Base-by-base conservation (phyloP, 2,888 invertebrate species). In the Frankliniella intonsa region DNA sequence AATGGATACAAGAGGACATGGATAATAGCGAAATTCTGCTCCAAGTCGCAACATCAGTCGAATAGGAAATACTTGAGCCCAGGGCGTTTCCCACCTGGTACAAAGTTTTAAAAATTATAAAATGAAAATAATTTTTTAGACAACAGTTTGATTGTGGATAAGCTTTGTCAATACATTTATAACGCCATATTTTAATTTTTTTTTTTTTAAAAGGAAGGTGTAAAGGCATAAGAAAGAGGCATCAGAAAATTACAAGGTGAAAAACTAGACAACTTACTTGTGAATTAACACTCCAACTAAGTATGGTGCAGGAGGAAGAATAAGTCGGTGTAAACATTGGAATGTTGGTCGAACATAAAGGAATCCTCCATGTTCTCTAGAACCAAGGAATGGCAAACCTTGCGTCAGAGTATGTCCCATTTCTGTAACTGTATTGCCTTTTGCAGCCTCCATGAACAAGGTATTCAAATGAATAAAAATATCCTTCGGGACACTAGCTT, bases 11-110 rank as follows among this genome's bases (percentile, higher is more conserved):
- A 96, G 89, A 0, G 95, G 94, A 86, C 94, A 94, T 0, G 96
- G 96, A 88, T 96, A 96, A 86, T 95, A 95, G 84, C 95, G 91
- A 88, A 93, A 95, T 87, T 95, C 94, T 5, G 95, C 95, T 3
- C 96, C 96, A 55, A 96, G 89, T 83, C 96, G 90, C 81, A 96
- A 88, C 86, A 95, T 90, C 55, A 96, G 88, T 17, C 96, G 90
- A 69, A 93, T 86, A 0, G 93, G 93, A 86, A 95, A 93, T 80
- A 95, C 91, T 88, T 94, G 94, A 2, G 95, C 96, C 94, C 94
- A 94, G 0, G 94, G 94, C 5, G 92, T 92, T 88, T 94, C 94
- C 93, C 93, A 93, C 85, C 91, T 90, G 82, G 1, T 50, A n/a
- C 19, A 19, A 81, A 81, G 79, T 80, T 80, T 79, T 81, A 55